These are phyloP conservation scores for Zaprionus africanus DNA, from an alignment of 1,140 invertebrate genomes.

Conservation along the genomic window DNA sequence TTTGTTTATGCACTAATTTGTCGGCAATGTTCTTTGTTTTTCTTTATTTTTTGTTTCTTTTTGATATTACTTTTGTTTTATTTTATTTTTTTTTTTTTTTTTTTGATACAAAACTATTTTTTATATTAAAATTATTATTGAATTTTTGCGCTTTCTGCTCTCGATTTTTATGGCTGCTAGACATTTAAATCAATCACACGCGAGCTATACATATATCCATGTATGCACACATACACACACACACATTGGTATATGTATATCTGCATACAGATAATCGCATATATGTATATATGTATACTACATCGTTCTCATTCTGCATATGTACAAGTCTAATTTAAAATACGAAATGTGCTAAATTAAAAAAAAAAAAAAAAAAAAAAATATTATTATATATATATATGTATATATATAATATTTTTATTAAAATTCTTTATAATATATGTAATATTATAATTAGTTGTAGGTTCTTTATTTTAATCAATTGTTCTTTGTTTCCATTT, in stretches of 20 bases:
- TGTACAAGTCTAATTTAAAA: conserved; percentile 76
- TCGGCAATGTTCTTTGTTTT: conserved; percentile 56
- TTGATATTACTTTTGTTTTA: conserved; percentile 8
- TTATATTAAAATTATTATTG: conserved; percentile 77
- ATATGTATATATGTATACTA: conserved; percentile 44
- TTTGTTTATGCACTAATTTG: conserved; percentile 74
- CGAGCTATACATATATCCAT: conserved; percentile 21
- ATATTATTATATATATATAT: conserved; percentile 19
- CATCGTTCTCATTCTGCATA: conserved; percentile 51
- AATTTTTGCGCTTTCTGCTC: conserved; percentile 55
- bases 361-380: conserved; percentile 62
- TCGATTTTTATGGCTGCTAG: conserved; percentile 23
- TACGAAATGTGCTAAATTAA: conserved; percentile 77
- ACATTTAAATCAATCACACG: conserved; percentile 51
- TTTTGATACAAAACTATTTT: conserved; percentile 72
- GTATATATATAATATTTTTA: conserved; percentile 65
- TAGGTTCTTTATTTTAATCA: conserved; percentile 45
- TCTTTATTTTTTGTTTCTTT: background rate
- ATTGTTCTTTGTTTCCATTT: conserved; percentile 47
- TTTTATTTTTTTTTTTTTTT: conserved; percentile 29
- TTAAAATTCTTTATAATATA: conserved; percentile 71
- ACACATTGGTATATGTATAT: conserved; percentile 29
- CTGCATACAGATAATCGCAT: conserved; percentile 44
- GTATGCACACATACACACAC: conserved; percentile 40
- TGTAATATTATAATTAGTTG: conserved; percentile 64